These are phyloP conservation scores for Notarius quadriscutis DNA, from an alignment of 2,113 vertebrate genomes.

Conservation along the genomic window DNA sequence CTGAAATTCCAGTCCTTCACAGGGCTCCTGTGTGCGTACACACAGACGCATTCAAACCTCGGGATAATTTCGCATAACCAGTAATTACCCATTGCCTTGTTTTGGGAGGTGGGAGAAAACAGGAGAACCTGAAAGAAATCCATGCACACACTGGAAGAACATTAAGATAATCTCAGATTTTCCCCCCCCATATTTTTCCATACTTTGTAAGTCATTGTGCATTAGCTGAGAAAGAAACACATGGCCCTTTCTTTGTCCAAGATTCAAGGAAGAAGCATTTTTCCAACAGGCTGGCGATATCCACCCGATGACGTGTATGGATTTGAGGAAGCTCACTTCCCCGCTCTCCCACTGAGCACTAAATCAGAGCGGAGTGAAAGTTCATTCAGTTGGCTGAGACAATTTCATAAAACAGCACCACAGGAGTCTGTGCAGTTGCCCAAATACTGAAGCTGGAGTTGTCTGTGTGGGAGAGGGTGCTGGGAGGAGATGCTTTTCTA, in stretches of 20 bases:
- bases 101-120: neutral
- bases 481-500: neutral
- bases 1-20: neutral
- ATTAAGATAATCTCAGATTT: neutral
- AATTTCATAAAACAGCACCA: conserved; percentile 39
- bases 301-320: neutral
- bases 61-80: neutral
- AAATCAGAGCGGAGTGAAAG: conserved; percentile 31
- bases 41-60: neutral
- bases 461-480: neutral
- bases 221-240: conserved; percentile 27
- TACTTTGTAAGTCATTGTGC: conserved; percentile 8
- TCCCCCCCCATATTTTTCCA: neutral
- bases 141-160: neutral
- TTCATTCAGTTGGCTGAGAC: conserved; percentile 9
- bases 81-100: neutral
- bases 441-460: conserved; percentile 17
- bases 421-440: conserved; percentile 24
- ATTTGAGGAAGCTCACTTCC: conserved; percentile 3
- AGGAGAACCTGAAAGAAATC: neutral
- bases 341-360: conserved; percentile 3
- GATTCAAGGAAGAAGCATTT: conserved; percentile 18
- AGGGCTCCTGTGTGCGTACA: neutral
- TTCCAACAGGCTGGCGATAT: neutral
- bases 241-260: conserved; percentile 19